These are phyloP conservation scores for Apodemia zela DNA, from an alignment of 2,888 invertebrate species.

Conservation along the genomic window DNA sequence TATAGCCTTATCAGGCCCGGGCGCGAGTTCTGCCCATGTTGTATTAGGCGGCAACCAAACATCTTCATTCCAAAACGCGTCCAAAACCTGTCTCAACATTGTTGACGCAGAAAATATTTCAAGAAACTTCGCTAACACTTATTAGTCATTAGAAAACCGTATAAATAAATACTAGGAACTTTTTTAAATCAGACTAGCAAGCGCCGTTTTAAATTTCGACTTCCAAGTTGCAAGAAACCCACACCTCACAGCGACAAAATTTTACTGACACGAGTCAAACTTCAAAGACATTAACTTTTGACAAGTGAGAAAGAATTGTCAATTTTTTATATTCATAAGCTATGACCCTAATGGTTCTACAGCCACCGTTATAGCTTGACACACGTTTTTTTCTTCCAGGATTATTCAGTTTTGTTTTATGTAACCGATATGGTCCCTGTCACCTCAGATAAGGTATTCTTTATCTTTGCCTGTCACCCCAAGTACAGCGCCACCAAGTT, in stretches of 20 bases:
- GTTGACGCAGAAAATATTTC: conserved; percentile 13
- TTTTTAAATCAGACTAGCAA: not conserved
- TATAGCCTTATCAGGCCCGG: conserved; percentile 85
- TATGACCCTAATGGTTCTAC: no score
- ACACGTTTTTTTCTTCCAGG: no score
- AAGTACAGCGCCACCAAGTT: no score
- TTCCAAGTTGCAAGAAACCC: not conserved
- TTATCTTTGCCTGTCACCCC: no score
- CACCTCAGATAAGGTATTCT: no score
- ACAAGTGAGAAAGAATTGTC: not conserved
- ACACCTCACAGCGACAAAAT: not conserved
- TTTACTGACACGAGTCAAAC: not conserved
- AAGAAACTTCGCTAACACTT: conserved; percentile 14
- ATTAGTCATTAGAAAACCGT: not conserved
- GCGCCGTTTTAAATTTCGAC: not conserved
- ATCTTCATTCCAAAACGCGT: conserved; percentile 88
- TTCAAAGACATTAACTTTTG: not conserved
- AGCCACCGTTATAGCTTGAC: no score
- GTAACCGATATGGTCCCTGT: no score
- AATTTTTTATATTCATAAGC: no score
- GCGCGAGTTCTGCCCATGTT: conserved; percentile 93
- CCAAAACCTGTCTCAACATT: conserved; percentile 67
- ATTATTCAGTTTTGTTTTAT: no score
- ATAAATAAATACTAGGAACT: conserved; percentile 12
- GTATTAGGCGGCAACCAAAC: conserved; percentile 96